phyloP scores from a whole-genome alignment of 1,140 invertebrate genomes.

The Odontomachus brunneus region DNA sequence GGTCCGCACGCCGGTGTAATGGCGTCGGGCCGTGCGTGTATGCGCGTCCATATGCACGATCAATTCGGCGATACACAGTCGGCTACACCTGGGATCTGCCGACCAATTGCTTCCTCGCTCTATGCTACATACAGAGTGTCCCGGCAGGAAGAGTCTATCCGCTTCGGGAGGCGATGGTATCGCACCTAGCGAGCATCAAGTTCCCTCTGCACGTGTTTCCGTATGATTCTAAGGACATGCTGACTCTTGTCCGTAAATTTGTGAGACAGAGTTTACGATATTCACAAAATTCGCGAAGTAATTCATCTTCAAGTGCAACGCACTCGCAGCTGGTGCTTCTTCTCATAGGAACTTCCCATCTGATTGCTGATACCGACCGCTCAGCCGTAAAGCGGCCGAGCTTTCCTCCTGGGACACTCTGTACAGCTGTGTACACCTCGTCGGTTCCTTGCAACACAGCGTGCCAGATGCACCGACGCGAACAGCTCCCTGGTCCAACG shows the following conservation, averaged over 20 bases:
- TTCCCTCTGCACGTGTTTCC: neutral
- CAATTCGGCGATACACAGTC: constrained; percentile 55
- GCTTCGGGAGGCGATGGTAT: neutral
- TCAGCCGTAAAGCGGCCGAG: neutral
- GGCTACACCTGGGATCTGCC: constrained; percentile 52
- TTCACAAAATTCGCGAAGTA: too few relatives aligned
- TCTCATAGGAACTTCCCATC: neutral
- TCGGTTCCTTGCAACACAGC: constrained; percentile 13
- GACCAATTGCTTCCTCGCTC: constrained; percentile 34
- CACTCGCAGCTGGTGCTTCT: neutral
- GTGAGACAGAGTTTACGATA: too few relatives aligned
- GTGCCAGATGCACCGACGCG: constrained; percentile 16
- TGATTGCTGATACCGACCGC: neutral
- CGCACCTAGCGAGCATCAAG: neutral
- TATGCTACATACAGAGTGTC: constrained; percentile 15
- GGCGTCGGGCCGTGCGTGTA: neutral
- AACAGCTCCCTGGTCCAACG: constrained; percentile 6
- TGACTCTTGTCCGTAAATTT: too few relatives aligned
- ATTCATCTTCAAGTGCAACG: neutral
- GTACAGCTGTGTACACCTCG: neutral
- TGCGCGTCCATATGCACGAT: constrained; percentile 41
- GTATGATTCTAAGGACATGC: too few relatives aligned
- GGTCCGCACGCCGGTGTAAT: constrained; percentile 28
- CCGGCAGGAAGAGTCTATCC: neutral
- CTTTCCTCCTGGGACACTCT: constrained; percentile 24